Base-by-base conservation (phyloP, 2,888 invertebrate genomes). In the Entomobrya multifasciata region DNA sequence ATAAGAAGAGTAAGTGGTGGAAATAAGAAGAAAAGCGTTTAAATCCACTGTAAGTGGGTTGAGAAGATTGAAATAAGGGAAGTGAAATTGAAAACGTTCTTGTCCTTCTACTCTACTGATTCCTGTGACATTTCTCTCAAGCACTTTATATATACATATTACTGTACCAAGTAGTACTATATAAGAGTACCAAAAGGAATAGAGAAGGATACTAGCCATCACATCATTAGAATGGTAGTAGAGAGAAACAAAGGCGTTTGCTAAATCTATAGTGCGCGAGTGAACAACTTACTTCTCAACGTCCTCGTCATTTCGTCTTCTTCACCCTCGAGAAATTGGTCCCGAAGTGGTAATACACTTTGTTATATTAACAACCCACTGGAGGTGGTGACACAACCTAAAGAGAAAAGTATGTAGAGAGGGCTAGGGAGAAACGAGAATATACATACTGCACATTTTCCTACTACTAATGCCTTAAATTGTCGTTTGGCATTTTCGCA, bases 271-370 rank as follows among this genome's bases (percentile, higher is more conserved):
- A n/a, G n/a, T n/a, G n/a, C n/a, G n/a, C n/a, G n/a, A n/a, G n/a
- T n/a, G n/a, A n/a, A n/a, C n/a, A n/a, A 22, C 55, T 55, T 8
- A 27, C 52, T 10, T 82, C 41, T 20, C 57, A 15, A 74, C 72
- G 10, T 83, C 44, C 41, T 72, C 79, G 85, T 79, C 85, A 70
- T 78, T 79, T 79, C 41, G 41, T 70, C 79, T 65, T 65, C 78
- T 55, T 85, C 72, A 79, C 85, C 79, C 85, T 76, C 67, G 79
- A 78, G 78, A 78, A 85, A 85, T 85, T 85, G 85, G 70, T 85
- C 85, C 85, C 85, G 78, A 79, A 78, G 78, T 85, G 85, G 85
- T 60, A 79, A 77, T 84, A 84, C 84, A 84, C 84, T 84, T 84
- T 84, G 74, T 77, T 84, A 85, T 85, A 85, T 85, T 85, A 78